phyloP scores from a whole-genome alignment of 1,140 invertebrate genomes.

The Caerostris extrusa region DNA sequence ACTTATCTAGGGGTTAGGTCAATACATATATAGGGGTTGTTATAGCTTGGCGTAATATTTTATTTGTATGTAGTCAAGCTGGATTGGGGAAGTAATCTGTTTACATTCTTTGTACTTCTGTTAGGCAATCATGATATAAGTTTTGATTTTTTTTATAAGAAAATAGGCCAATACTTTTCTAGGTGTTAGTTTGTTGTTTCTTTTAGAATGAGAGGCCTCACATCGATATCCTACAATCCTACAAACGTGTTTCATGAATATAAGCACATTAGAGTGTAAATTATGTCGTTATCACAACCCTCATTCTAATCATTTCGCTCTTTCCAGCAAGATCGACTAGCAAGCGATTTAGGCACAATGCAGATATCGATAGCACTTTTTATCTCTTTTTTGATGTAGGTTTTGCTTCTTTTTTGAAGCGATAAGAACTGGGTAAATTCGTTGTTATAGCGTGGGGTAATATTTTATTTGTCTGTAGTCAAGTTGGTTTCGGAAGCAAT shows the following conservation, averaged over 20 bases:
- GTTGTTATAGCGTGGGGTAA: neutral
- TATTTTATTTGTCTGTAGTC: neutral
- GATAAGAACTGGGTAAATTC: neutral
- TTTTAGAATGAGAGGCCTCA: too few relatives aligned
- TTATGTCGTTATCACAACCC: neutral
- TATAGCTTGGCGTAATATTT: neutral
- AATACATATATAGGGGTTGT: too few relatives aligned
- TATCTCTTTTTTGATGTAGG: neutral
- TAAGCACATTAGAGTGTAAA: too few relatives aligned
- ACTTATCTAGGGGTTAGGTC: too few relatives aligned
- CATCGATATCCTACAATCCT: too few relatives aligned
- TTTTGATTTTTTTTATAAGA: too few relatives aligned
- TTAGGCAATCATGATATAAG: too few relatives aligned
- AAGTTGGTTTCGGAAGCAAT: neutral
- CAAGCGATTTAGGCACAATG: slow-evolving; percentile 12
- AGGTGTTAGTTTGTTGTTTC: too few relatives aligned
- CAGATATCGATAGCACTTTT: neutral
- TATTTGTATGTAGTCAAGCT: neutral
- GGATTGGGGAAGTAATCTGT: neutral
- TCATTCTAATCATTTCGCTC: slow-evolving; percentile 34
- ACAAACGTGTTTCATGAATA: too few relatives aligned
- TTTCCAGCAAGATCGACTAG: slow-evolving; percentile 7
- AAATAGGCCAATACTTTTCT: too few relatives aligned
- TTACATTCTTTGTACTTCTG: too few relatives aligned
- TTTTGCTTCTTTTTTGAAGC: neutral